Conservation (phyloP, 1,140 invertebrate genomes). For the Trissolcus basalis region DNA sequence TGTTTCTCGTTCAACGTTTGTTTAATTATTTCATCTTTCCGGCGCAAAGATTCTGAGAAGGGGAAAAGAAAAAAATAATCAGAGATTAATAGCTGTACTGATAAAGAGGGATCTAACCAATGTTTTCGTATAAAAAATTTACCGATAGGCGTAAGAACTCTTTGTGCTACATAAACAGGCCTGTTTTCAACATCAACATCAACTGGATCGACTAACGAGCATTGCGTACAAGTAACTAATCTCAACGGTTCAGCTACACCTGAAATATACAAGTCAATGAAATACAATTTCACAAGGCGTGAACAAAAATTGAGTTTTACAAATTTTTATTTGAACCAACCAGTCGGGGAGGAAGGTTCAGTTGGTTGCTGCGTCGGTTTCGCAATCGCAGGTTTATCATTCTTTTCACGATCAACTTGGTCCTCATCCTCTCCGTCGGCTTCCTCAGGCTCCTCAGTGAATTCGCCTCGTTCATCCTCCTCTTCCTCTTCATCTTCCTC, state of each 20-base stretch:
- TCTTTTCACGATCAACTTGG: constrained; percentile 20
- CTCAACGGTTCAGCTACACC: constrained; percentile 69
- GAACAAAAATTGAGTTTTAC: no score
- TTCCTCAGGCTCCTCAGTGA: constrained; percentile 9
- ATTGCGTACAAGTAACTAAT: constrained; percentile 77
- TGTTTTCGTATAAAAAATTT: constrained; percentile 49
- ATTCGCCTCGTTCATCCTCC: constrained; percentile 19
- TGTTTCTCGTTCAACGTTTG: constrained; percentile 86
- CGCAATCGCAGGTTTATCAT: constrained; percentile 20
- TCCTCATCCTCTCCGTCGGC: constrained; percentile 25
- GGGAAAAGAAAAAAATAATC: constrained; percentile 6
- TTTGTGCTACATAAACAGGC: constrained; percentile 85
- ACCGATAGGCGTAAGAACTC: constrained; percentile 88
- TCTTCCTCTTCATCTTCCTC: constrained; percentile 30
- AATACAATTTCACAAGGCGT: constrained; percentile 17
- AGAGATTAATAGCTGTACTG: neutral
- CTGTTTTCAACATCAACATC: constrained; percentile 86
- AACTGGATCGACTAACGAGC: constrained; percentile 85
- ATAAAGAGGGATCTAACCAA: neutral
- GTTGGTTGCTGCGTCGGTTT: constrained; percentile 13
- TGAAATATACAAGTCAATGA: constrained; percentile 13
- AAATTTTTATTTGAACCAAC: no score
- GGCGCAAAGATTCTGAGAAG: constrained; percentile 81
- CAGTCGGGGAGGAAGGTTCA: constrained; percentile 12
- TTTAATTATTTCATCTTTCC: constrained; percentile 83